Evolutionary conservation across 2,888 invertebrate genomes (phyloP), one percentile per base, ranked within the genome.

Genomic region (Microdon myrmicae): DNA sequence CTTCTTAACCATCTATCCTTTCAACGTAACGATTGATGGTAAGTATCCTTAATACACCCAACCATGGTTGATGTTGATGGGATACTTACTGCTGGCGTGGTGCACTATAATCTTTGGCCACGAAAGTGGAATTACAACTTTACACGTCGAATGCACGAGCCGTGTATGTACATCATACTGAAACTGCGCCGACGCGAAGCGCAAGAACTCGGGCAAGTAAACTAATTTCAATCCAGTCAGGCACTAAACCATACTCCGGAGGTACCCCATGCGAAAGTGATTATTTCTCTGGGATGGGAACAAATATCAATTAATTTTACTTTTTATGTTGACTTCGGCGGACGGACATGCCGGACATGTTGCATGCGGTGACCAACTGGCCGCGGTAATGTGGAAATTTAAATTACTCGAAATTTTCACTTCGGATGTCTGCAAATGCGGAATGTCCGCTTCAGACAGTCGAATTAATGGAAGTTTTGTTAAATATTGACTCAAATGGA

Each of bases 241-340:
- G 32, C 35, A 14, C 16, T 3, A 10, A 45, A 13, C 26, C 17
- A 9, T 16, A 39, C 22, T 28, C 23, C 43, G 60, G 54, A 53
- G 44, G 59, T 17, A 25, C 26, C 16, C 16, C 17, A 26, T 23
- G 13, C 28, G 34, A 28, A 43, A 60, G 31, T 58, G 23, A 39
- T 12, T 25, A 22, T 28, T 31, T 43, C 45, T 9, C 17, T 35
- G 47, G 51, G 53, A 58, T 47, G 56, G 45, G 37, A 58, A 51
- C 58, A 58, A 51, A 58, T 64, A 58, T 64, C 47, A 64, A 64
- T 64, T 64, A 58, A 64, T 64, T 64, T 51, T 35, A 14, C 31
- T 22, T 45, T 58, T 53, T 53, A 58, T 53, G 47, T 58, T 37
- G 16, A 26, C 9, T 13, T 19, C 10, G 32, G 32, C 43, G 58